Base-by-base conservation (phyloP, 1,140 invertebrate genomes). In the Brachionus rotundiformis region DNA sequence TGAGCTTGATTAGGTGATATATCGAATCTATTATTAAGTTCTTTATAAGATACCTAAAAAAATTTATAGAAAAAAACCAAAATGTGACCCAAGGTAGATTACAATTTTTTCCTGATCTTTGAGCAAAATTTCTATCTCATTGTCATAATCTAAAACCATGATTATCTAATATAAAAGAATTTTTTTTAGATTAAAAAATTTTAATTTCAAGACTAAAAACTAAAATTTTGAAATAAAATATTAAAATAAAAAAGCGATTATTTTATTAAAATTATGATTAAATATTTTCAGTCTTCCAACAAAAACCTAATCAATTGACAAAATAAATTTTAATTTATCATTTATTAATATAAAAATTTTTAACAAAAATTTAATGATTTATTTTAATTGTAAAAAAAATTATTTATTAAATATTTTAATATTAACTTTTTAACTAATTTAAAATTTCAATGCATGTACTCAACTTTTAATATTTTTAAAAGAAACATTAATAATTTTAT, bases 41-140 rank as follows among this genome's bases (percentile, higher is more conserved):
- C 68, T 47, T 73, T 73, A 73, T 73, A 73, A 25, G 68, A 27
- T 10, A 73, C 39, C 68, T 63, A 13, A 63, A 33, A 4, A 13
- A 63, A 63, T 0, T 11, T 11, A 6, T 13, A 1, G 11, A 0
- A 29, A 27, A 10, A 59, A 59, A 23, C 6, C 11, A 31, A 3
- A 29, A n/a, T 29, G n/a, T n/a, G 3, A 2, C 29, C n/a, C n/a
- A 4, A 63, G 29, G 10, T 63, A n/a, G 0, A 10, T 39, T 68
- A 68, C 63, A 31, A 73, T 19, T 73, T 73, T 73, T 73, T 73
- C 68, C 44, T 73, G 68, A 2, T 73, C 68, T 44, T 44, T 44
- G 11, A 73, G 39, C 36, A 73, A 44, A 44, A 73, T 44, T 25
- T 73, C 68, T 31, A 73, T 44, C 11, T 73, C 39, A 11, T 23